phyloP scores from a whole-genome alignment of 1,140 invertebrate genomes.

The Polyergus mexicanus region DNA sequence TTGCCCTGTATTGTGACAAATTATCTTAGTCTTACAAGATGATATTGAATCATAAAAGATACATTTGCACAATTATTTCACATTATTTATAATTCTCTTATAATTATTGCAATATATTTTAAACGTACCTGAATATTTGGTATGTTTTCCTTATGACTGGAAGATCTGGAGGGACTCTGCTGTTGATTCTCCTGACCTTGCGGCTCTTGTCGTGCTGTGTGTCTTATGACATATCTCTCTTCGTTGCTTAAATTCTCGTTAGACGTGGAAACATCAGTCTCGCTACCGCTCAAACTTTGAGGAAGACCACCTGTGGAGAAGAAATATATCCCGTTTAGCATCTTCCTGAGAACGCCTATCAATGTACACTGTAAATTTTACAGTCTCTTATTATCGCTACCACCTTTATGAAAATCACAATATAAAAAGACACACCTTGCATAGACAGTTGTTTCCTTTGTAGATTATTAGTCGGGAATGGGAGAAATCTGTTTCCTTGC shows the following conservation, averaged over 20 bases:
- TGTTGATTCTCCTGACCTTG: slow-evolving; percentile 95
- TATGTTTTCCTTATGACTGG: slow-evolving; percentile 86
- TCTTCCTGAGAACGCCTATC: neutral
- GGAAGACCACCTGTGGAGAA: slow-evolving; percentile 87
- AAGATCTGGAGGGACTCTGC: slow-evolving; percentile 86
- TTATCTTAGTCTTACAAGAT: neutral
- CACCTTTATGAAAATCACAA: neutral
- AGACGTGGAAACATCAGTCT: slow-evolving; percentile 96
- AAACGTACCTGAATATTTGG: slow-evolving; percentile 84
- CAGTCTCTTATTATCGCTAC: neutral
- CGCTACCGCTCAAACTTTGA: slow-evolving; percentile 93
- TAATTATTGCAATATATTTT: neutral
- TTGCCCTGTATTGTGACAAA: slow-evolving; percentile 77
- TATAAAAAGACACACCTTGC: slow-evolving; percentile 80
- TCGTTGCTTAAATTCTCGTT: slow-evolving; percentile 96
- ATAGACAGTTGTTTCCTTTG: slow-evolving; percentile 85
- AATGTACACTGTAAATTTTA: neutral
- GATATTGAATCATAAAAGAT: neutral
- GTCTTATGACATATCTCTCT: slow-evolving; percentile 93
- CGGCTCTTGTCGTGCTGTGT: slow-evolving; percentile 95
- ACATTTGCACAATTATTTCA: neutral
- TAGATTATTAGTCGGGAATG: slow-evolving; percentile 85
- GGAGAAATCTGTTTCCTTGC: slow-evolving; percentile 85
- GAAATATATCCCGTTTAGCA: slow-evolving; percentile 48
- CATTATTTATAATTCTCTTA: neutral